Evolutionary conservation across 2,888 invertebrate species (phyloP).

Genomic region (Rapana venosa): DNA sequence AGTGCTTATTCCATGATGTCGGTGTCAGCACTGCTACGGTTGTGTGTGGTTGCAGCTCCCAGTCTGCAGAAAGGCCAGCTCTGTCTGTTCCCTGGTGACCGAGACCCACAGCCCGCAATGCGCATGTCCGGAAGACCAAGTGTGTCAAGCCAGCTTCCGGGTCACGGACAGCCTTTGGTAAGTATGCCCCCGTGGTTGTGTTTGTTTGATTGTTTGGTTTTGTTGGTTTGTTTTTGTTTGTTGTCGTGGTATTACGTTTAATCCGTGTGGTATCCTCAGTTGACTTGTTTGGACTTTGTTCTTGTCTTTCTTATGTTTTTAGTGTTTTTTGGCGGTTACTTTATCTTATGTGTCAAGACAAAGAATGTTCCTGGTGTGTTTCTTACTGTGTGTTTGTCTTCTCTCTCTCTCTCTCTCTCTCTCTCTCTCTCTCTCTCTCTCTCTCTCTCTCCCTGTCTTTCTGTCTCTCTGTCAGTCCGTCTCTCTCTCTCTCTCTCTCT

Average conservation of each 20-base stretch:
- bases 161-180: background rate
- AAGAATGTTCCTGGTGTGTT: no score
- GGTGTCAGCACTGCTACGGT: background rate
- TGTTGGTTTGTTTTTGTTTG: background rate
- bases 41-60: background rate
- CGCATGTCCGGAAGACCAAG: conserved; percentile 11
- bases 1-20: no score
- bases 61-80: background rate
- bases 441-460: no score
- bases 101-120: background rate
- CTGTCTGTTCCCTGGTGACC: background rate
- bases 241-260: background rate
- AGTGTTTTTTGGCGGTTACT: background rate
- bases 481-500: no score
- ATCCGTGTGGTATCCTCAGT: no score
- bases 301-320: background rate
- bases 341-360: background rate
- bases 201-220: background rate
- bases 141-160: background rate
- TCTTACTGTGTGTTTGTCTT: no score
- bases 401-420: no score
- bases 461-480: no score
- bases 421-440: no score
- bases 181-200: background rate
- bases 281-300: no score